Evolutionary conservation across 64 coral and sea anemone genomes (phyloP), one percentile per base, ranked within the genome.

Genomic region (Stylophora pistillata): DNA sequence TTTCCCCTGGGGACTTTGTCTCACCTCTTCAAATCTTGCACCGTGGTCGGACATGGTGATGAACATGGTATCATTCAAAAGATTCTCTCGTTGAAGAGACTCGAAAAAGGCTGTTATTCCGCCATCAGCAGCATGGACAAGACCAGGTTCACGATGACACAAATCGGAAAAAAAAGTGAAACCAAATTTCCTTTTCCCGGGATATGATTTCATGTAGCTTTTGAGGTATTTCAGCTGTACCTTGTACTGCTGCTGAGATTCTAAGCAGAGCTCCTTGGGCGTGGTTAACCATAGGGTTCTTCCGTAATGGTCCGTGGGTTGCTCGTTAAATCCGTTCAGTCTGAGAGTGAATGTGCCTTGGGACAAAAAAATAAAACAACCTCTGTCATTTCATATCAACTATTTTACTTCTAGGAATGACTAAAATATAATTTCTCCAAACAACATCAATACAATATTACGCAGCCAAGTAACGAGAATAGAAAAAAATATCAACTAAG

Each of bases 1-100:
- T 58, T 90, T 90, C 27, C 88, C 88, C 78, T 94, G 92, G 73
- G 76, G 31, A 65, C 80, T 90, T n/a, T 86, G 57, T 18, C 92
- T 77, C 71, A 90, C 58, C 23, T 41, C 73, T 33, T 41, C 33
- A 4, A 18, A 31, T 32, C 13, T 21, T 9, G 57, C 66, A 15
- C 87, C 86, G 25, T 94, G 92, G 16, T 94, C 92, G 25, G 58
- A 79, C 92, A 90, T 94, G 63, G 89, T 74, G 29, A 94, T 90
- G 63, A 94, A 90, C 92, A 94, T 86, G 18, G 86, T 94, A 58
- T 90, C 74, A 41, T 94, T 86, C 33, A 94, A 15, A 62, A 86
- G 79, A 18, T 69, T 86, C 58, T 94, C 92, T 3, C 73, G n/a
- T 63, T 86, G 78, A 2, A 94, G 59, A 20, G 73, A 86, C 30